Conservation (phyloP, 2,113 vertebrate species). For the Chloebia gouldiae region DNA sequence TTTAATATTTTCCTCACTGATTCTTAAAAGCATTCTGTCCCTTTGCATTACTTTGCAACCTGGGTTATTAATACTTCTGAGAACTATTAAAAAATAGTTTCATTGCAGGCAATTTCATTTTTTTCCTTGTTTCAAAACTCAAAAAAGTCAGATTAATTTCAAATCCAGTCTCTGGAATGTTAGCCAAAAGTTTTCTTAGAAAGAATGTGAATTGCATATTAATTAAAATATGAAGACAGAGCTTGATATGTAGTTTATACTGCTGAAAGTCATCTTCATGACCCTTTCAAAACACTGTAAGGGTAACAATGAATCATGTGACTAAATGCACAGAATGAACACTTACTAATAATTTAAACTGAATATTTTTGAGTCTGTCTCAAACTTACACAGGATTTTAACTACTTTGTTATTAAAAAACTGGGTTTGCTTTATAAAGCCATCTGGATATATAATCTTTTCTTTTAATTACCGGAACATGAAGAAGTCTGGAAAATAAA, state of each 20-base stretch:
- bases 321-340: slow-evolving; percentile 1
- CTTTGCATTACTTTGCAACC: not conserved
- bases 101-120: not conserved
- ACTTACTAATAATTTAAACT: not conserved
- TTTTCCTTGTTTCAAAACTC: not conserved
- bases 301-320: not conserved
- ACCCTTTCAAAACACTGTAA: not conserved
- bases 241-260: not conserved
- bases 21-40: not conserved
- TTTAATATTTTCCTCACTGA: not conserved
- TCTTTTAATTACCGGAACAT: not conserved
- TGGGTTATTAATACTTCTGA: not conserved
- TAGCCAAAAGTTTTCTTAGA: not conserved
- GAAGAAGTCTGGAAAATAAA: not conserved
- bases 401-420: not conserved
- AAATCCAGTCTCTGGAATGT: not conserved
- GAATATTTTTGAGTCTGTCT: not conserved
- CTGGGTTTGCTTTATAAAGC: not conserved
- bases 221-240: not conserved
- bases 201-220: not conserved
- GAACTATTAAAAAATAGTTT: not conserved
- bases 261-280: not conserved
- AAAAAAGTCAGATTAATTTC: not conserved
- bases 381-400: not conserved
- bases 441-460: not conserved